Conservation (phyloP, 2,888 invertebrate genomes). For the Ophion ventricosus region DNA sequence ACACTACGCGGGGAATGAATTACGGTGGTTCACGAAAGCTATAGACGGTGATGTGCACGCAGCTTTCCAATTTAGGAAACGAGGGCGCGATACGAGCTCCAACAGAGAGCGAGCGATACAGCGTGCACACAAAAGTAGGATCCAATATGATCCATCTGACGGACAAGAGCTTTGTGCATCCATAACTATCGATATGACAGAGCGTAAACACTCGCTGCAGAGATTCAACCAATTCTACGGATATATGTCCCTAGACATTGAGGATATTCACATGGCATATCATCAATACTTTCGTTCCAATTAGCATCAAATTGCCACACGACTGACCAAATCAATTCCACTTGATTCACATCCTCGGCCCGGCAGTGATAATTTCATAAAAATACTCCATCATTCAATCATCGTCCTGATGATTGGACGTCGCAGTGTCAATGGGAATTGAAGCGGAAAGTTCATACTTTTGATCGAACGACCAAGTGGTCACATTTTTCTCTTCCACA, state of each 20-base stretch:
- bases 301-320: not conserved
- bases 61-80: constrained; percentile 69
- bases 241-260: not conserved
- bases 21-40: constrained; percentile 2
- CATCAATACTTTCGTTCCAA: not conserved
- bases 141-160: not conserved
- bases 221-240: not conserved
- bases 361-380: not conserved
- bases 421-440: not conserved
- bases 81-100: constrained; percentile 62
- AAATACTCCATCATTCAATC: not conserved
- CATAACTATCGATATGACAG: not conserved
- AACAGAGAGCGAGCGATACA: constrained; percentile 16
- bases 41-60: constrained; percentile 43
- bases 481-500: not conserved
- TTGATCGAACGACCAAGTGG: not conserved
- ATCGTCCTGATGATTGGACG: not conserved
- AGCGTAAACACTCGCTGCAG: not conserved
- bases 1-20: not conserved
- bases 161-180: not conserved
- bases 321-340: not conserved
- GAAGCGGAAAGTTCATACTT: not conserved
- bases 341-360: not conserved
- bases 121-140: constrained; percentile 37
- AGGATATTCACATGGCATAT: not conserved